Percentiles rank a stretch among this genome's conserved stretches.
phyloP scores from a whole-genome alignment of 1,140 invertebrate genomes.

The Cydia splendana region DNA sequence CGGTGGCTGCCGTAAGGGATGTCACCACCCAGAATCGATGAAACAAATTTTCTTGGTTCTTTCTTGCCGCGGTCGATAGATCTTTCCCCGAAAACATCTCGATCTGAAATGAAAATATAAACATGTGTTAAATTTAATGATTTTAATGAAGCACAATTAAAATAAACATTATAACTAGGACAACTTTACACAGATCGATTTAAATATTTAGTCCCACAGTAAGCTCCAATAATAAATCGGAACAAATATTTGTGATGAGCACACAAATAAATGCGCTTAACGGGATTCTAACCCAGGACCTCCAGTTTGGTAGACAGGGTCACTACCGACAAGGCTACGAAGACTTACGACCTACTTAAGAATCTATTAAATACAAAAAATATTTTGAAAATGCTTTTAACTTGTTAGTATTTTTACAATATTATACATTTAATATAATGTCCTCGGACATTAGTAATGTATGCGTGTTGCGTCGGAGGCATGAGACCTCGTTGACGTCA shows the following conservation, averaged over 20 bases:
- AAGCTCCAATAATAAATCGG: too few relatives aligned
- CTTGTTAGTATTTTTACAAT: not conserved
- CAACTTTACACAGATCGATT: too few relatives aligned
- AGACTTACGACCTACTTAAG: too few relatives aligned
- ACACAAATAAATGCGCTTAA: too few relatives aligned
- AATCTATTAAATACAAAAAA: not conserved
- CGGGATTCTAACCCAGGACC: too few relatives aligned
- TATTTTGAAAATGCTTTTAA: not conserved
- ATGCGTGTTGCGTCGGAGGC: slow-evolving; percentile 68
- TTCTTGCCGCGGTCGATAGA: slow-evolving; percentile 61
- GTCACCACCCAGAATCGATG: slow-evolving; percentile 87
- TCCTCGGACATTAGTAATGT: slow-evolving; percentile 63
- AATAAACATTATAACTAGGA: too few relatives aligned
- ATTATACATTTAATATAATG: slow-evolving; percentile 39
- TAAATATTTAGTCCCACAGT: too few relatives aligned
- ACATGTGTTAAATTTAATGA: slow-evolving; percentile 7
- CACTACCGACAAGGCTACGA: too few relatives aligned
- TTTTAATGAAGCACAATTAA: not conserved
- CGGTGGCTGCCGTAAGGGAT: slow-evolving; percentile 86
- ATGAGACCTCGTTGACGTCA: slow-evolving; percentile 76
- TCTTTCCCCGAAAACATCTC: slow-evolving; percentile 74
- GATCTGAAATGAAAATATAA: slow-evolving; percentile 67
- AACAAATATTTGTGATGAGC: too few relatives aligned
- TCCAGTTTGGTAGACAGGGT: too few relatives aligned
- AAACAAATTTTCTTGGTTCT: slow-evolving; percentile 85